These are phyloP conservation scores for Serripes groenlandicus DNA, from an alignment of 2,888 invertebrate species.

Conservation along the genomic window DNA sequence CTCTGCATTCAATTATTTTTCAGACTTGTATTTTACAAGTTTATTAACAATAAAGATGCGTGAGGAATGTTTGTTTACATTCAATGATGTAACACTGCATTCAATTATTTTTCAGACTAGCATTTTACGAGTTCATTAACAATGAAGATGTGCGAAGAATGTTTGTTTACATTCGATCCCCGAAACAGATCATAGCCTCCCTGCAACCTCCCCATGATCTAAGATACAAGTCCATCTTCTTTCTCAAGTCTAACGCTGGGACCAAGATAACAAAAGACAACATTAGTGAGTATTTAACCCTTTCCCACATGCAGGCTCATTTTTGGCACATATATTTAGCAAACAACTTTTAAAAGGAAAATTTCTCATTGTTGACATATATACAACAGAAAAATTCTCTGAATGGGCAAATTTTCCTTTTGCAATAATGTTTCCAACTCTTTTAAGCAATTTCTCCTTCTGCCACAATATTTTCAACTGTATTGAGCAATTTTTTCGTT, in stretches of 20 bases:
- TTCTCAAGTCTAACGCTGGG: slow-evolving; percentile 84
- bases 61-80: no score
- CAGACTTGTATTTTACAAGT: no score
- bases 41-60: no score
- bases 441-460: neutral
- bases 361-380: no score
- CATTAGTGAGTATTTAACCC: slow-evolving; percentile 79
- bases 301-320: neutral
- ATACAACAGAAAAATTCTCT: no score
- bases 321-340: no score
- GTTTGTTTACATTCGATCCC: slow-evolving; percentile 82
- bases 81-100: no score
- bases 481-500: no score
- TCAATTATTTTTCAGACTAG: slow-evolving; percentile 84
- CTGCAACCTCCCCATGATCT: slow-evolving; percentile 83
- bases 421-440: no score
- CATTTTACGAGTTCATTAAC: slow-evolving; percentile 86
- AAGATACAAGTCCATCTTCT: slow-evolving; percentile 84
- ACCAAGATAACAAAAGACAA: slow-evolving; percentile 85
- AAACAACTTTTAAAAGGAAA: no score
- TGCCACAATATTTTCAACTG: neutral
- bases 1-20: no score
- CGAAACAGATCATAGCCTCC: slow-evolving; percentile 81
- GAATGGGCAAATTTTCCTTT: no score
- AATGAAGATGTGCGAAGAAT: slow-evolving; percentile 85